These are phyloP conservation scores for Synergus itoensis DNA, from an alignment of 2,888 invertebrate genomes.

Conservation along the genomic window DNA sequence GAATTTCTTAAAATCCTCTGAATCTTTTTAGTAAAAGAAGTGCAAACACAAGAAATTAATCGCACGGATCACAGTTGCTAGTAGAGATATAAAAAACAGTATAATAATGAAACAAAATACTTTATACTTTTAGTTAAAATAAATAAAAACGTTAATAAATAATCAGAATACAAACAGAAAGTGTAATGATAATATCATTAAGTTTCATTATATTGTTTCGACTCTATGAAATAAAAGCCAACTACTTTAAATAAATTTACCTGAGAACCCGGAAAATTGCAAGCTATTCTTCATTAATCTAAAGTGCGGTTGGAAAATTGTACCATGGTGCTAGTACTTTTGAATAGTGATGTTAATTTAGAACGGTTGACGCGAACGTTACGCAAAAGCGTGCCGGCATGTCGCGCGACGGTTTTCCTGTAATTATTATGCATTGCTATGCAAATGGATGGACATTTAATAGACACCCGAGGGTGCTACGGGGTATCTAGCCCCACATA, in stretches of 20 bases:
- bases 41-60: too few species aligned
- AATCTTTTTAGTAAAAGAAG: too few species aligned
- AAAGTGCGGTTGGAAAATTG: conserved; percentile 31
- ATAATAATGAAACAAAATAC: not conserved
- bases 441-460: conserved; percentile 71
- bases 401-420: conserved; percentile 51
- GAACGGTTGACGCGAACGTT: conserved; percentile 34
- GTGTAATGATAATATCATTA: too few species aligned
- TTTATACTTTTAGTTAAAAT: too few species aligned
- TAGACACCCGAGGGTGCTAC: conserved; percentile 55
- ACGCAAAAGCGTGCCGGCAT: conserved; percentile 44
- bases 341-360: conserved; percentile 46
- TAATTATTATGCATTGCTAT: conserved; percentile 74
- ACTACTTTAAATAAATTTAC: not conserved
- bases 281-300: conserved; percentile 13
- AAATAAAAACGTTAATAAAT: too few species aligned
- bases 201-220: not conserved
- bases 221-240: not conserved
- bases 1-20: too few species aligned
- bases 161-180: too few species aligned
- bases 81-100: not conserved
- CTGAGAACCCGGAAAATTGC: not conserved
- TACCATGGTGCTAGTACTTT: conserved; percentile 32
- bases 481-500: not conserved
- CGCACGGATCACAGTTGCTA: too few species aligned